Evolutionary conservation across 2,113 vertebrate species (phyloP), one percentile per base, ranked within the genome.

Genomic region (Camelus dromedarius): DNA sequence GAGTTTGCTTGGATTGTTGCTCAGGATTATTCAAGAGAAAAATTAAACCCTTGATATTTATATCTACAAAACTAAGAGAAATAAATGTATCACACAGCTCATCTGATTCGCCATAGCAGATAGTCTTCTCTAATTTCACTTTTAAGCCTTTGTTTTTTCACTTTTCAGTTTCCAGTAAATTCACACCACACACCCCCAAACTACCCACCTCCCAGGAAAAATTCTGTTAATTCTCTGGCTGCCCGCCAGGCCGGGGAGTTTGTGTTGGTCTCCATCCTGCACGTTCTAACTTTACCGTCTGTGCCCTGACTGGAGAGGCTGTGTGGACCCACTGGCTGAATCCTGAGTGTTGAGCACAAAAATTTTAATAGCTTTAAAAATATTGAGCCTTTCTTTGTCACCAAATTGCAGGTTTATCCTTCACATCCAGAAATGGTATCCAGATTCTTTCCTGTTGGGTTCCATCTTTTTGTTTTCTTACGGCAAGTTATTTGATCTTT

Each of bases 81-180:
- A 93, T 91, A 93, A 96, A 95, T 66, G 79, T 95, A 80, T 73
- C 52, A 81, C 83, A 93, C 72, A 26, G 32, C 18, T 56, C 50
- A 26, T 24, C 96, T 97, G 89, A 97, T 97, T 91, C 94, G 56
- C 64, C 91, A 46, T 70, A 88, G 77, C 66, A 97, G 97, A 90
- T 50, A 20, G 42, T 87, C 88, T 96, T 94, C 92, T 86, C 91
- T 86, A 91, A 66, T 96, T 97, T 96, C 81, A 92, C 93, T 97
- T 97, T 96, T 79, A 85, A 91, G 69, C 58, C 82, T 93, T 93
- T 94, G 60, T 82, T 96, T 91, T 95, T 16, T 24, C 52, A 60
- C 70, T 62, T 96, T 76, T 85, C 76, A 67, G 72, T 97, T 98
- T 66, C 94, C 81, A 38, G 89, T 98, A 94, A 76, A 83, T 92